Evolutionary conservation across 1,140 invertebrate genomes (phyloP), one percentile per base, ranked within the genome.

Genomic region (Subanguina moxae): DNA sequence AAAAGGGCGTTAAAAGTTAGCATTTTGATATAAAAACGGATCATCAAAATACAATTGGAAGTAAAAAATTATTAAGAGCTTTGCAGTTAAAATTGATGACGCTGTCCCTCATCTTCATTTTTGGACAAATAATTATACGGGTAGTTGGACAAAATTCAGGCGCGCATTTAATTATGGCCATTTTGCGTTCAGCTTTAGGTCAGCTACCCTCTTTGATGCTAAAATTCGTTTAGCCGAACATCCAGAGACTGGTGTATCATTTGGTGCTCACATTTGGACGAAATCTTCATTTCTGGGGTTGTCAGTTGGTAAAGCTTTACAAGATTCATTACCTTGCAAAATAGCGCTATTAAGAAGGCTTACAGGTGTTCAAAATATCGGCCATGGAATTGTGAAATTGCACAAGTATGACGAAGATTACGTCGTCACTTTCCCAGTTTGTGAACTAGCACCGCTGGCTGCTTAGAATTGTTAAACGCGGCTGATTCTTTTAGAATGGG

Each of bases 271-370:
- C 68, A 86, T 86, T 28, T 87, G 85, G 84, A 87, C 86, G 21
- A 86, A 87, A 73, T 86, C 85, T 9, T 86, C 86, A 67, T 87
- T 87, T 68, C 76, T 86, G 17, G 86, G 86, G 8, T 77, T 87
- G 42, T 86, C 85, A 7, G 85, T 87, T 43, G 86, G 76, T 77
- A 19, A 38, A 62, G 28, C 8, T 66, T 66, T 15, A 13, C n/a
- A 13, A 8, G 13, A 38, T 32, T 13, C 19, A 17, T 65, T 68
- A 7, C 23, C 48, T 5, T 25, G 3, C 23, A 52, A 52, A 3
- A 19, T 19, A 21, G 8, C 3, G 23, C 15, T 52, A 5, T 38
- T 38, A 38, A 3, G 11, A 38, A 38, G n/a, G n/a, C n/a, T 67
- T 76, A 9, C n/a, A 76, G 76, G 84, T 67, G 86, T 87, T 11